These are phyloP conservation scores for Scrobipalpa costella DNA, from an alignment of 2,888 invertebrate genomes.

Conservation along the genomic window DNA sequence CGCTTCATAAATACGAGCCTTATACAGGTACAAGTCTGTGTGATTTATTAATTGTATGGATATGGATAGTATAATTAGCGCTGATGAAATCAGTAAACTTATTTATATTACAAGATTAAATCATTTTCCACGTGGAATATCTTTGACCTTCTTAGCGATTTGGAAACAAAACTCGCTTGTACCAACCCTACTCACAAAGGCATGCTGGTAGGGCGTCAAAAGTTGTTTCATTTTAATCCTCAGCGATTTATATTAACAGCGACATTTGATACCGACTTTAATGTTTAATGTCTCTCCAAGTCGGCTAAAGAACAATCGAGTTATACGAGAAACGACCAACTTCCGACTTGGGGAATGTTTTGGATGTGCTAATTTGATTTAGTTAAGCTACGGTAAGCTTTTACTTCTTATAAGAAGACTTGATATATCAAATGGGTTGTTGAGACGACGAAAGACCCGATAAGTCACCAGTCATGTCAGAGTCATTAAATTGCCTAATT, in stretches of 20 bases:
- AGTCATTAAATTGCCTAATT: too few species aligned
- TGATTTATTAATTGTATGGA: too few species aligned
- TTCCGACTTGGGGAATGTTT: neutral
- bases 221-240: slow-evolving; percentile 36
- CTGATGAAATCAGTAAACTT: too few species aligned
- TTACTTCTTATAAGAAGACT: too few species aligned
- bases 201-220: slow-evolving; percentile 14
- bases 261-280: slow-evolving; percentile 34
- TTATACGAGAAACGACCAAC: neutral
- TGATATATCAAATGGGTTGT: too few species aligned
- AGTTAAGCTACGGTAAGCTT: neutral
- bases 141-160: too few species aligned
- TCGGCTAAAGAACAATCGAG: slow-evolving; percentile 5
- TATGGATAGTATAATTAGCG: too few species aligned
- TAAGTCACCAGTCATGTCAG: too few species aligned
- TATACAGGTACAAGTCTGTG: too few species aligned
- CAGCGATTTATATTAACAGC: slow-evolving; percentile 36
- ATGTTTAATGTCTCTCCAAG: neutral
- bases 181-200: slow-evolving; percentile 8
- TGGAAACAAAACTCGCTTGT: neutral
- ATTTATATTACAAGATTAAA: too few species aligned
- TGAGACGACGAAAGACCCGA: too few species aligned
- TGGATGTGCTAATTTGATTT: neutral
- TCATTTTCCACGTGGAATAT: neutral
- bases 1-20: too few species aligned